Evolutionary conservation across 2,113 vertebrate genomes (phyloP).

Genomic region (Barnardius zonarius): DNA sequence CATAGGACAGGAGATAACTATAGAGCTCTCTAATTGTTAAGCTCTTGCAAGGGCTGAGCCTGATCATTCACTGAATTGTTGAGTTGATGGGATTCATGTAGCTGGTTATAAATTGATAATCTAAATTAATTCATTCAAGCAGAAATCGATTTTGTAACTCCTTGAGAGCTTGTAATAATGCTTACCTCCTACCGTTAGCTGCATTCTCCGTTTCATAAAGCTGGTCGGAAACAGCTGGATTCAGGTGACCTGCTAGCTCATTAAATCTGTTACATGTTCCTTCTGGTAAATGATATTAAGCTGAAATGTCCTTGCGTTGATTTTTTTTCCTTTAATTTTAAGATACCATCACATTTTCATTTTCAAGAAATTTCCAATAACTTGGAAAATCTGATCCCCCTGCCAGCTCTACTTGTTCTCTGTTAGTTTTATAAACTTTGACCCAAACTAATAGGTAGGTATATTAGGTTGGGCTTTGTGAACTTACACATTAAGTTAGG

Average conservation of each 20-base stretch:
- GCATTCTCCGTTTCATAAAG: slow-evolving; percentile 77
- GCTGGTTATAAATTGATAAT: slow-evolving; percentile 88
- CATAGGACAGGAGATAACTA: background rate
- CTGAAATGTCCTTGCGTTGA: slow-evolving; percentile 82
- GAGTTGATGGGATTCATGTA: slow-evolving; percentile 80
- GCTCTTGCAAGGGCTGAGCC: slow-evolving; percentile 68
- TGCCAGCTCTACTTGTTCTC: background rate
- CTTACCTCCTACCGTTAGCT: slow-evolving; percentile 80
- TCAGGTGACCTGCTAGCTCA: slow-evolving; percentile 86
- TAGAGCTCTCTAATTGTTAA: slow-evolving; percentile 63
- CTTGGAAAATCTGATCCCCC: background rate
- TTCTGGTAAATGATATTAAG: slow-evolving; percentile 87
- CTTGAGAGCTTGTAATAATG: slow-evolving; percentile 82
- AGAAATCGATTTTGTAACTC: slow-evolving; percentile 83
- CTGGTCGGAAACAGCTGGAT: slow-evolving; percentile 88
- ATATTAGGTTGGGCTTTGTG: background rate
- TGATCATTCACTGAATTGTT: slow-evolving; percentile 79
- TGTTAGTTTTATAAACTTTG: background rate
- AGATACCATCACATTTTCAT: background rate
- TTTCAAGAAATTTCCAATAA: background rate
- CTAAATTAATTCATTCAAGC: slow-evolving; percentile 87
- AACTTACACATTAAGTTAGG: background rate
- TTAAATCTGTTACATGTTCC: slow-evolving; percentile 84
- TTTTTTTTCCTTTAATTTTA: slow-evolving; percentile 86
- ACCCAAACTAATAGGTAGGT: background rate